phyloP scores from a whole-genome alignment of 2,888 invertebrate species.

The Pseudococcus longispinus region DNA sequence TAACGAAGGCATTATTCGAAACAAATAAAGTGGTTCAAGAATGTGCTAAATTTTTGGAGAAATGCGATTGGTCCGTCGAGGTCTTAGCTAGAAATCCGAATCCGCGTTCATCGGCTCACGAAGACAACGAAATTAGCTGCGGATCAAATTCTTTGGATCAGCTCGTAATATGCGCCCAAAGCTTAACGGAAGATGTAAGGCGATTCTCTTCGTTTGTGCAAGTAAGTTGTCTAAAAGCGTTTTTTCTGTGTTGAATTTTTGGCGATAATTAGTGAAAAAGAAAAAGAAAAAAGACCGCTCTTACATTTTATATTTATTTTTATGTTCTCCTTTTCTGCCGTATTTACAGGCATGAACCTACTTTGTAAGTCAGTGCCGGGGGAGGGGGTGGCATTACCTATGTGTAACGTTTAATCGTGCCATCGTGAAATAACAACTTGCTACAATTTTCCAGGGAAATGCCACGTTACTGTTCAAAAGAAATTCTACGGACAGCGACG shows the following conservation, averaged over 20 bases:
- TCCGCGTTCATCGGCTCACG: conserved; percentile 60
- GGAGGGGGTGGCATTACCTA: too few species aligned
- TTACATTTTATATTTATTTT: too few species aligned
- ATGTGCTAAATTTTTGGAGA: conserved; percentile 76
- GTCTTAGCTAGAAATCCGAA: conserved; percentile 67
- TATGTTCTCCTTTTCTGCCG: neutral
- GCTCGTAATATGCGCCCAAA: conserved; percentile 84
- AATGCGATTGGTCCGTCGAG: conserved; percentile 79
- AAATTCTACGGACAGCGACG: conserved; percentile 61
- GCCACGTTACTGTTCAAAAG: conserved; percentile 80
- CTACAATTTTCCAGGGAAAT: conserved; percentile 69
- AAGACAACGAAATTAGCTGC: conserved; percentile 39
- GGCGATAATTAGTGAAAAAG: too few species aligned
- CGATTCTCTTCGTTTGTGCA: conserved; percentile 89
- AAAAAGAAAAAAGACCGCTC: too few species aligned
- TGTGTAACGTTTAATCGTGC: too few species aligned
- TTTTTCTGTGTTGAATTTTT: too few species aligned
- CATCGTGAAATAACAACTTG: neutral
- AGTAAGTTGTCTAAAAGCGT: conserved; percentile 61
- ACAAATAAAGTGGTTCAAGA: conserved; percentile 82
- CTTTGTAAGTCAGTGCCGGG: too few species aligned
- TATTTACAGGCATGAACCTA: too few species aligned
- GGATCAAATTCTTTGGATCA: conserved; percentile 81
- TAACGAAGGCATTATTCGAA: conserved; percentile 80
- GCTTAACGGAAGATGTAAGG: conserved; percentile 86